Base-by-base conservation (phyloP, 2,113 vertebrate species). In the Periophthalmodon schlosseri region DNA sequence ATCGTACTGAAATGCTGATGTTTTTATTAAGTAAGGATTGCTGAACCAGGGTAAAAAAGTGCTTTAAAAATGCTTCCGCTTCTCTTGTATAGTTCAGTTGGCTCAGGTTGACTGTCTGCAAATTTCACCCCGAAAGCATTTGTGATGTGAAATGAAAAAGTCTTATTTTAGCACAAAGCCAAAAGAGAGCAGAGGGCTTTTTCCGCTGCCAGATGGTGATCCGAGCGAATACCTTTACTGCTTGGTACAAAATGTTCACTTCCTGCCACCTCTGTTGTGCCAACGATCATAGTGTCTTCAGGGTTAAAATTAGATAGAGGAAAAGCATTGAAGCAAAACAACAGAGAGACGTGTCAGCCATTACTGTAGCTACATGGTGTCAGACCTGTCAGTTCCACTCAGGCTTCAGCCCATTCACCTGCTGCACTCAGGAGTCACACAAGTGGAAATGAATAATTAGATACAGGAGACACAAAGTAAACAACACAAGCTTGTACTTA, bases 161-260 rank as follows among this genome's bases (percentile, higher is more conserved):
- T 49, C 9, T 5, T 50, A 21, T 36, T 72, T 52, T 69, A 36
- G 69, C 74, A 14, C 33, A 56, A 70, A 18, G 47, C 28, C 47
- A 12, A 34, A 36, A 65, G 34, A 36, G 14, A 52, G 14, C 23
- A 21, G 44, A 66, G n/a, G 2, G 63, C 34, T 65, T 21, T 65
- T 39, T 44, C 6, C 18, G 1, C 23, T 66, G 34, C 23, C 39
- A 66, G 57, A 47, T 78, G 60, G 44, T 73, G 68, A 67, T 75
- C 67, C 46, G 23, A 71, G 46, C 33, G 49, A 18, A 39, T 56
- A 78, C 63, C 58, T 77, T 36, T 6, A 18, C n/a, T 54, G 70
- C 61, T 34, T 74, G 49, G 73, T 39, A 58, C 56, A 80, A 70
- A 73, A 71, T 78, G 72, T 84, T 77, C 70, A 70, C 46, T 39